These are phyloP conservation scores for Anarhynchus alexandrinus DNA, from an alignment of 2,113 vertebrate genomes.

Conservation along the genomic window DNA sequence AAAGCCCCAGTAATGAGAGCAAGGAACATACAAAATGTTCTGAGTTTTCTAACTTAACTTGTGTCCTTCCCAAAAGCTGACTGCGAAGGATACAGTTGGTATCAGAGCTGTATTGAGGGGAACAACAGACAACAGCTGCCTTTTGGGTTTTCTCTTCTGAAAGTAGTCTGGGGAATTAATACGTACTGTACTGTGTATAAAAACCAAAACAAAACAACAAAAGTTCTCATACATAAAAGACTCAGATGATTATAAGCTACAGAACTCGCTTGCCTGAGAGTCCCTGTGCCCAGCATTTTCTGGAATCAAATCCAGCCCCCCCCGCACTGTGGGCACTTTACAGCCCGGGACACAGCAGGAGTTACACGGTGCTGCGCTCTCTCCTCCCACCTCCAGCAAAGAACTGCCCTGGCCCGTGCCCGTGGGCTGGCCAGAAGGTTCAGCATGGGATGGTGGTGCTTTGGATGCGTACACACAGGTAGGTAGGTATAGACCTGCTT, in stretches of 20 bases:
- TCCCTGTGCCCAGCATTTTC: background rate
- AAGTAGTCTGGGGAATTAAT: background rate
- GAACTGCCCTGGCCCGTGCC: background rate
- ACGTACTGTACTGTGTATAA: background rate
- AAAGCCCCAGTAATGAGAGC: background rate
- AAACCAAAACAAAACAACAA: background rate
- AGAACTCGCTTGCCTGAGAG: background rate
- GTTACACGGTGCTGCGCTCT: background rate
- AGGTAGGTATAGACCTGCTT: no score
- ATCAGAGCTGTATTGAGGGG: background rate
- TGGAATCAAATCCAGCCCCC: background rate
- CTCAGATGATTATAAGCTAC: background rate
- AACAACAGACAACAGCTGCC: background rate
- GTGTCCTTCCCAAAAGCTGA: background rate
- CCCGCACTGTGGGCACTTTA: no score
- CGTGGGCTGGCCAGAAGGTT: background rate
- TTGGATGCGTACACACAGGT: fast-evolving
- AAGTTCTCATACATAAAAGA: background rate
- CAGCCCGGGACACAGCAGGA: background rate
- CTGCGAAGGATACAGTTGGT: background rate
- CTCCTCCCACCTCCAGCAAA: background rate
- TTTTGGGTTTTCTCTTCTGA: background rate
- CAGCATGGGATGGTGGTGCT: background rate
- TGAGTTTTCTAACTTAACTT: background rate
- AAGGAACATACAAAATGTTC: background rate